Percentiles rank a stretch among this genome's conserved stretches.
phyloP scores from a whole-genome alignment of 2,888 invertebrate genomes.

The Pammene fasciana region DNA sequence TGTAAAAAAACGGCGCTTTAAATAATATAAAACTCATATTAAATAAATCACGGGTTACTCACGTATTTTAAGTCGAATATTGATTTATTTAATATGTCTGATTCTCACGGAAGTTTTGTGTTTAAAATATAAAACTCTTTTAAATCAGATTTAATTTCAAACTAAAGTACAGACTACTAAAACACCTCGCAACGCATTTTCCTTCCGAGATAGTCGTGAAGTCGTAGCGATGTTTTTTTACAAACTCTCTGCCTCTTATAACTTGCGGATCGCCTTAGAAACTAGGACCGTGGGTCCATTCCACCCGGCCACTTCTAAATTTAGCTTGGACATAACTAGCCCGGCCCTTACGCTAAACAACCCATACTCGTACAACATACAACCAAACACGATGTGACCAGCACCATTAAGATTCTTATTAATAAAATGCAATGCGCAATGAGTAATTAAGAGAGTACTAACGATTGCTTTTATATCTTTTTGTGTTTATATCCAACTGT shows the following conservation, averaged over 20 bases:
- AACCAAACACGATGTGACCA: constrained; percentile 27
- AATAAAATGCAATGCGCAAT: constrained; percentile 23
- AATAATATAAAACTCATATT: no score
- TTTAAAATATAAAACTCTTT: no score
- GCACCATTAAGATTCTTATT: constrained; percentile 33
- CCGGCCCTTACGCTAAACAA: constrained; percentile 58
- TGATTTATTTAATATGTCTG: no score
- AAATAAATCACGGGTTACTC: no score
- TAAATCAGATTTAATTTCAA: no score
- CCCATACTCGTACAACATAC: constrained; percentile 15
- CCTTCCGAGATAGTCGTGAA: no score
- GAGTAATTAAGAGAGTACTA: constrained; percentile 18
- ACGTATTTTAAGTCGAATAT: no score
- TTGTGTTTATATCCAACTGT: constrained; percentile 6
- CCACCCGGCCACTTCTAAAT: constrained; percentile 67
- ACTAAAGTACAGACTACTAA: no score
- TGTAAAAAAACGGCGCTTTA: no score
- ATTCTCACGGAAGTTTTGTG: no score
- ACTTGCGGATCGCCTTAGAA: constrained; percentile 24
- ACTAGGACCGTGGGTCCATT: constrained; percentile 58
- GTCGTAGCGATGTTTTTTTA: background rate
- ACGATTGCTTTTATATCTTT: constrained; percentile 26
- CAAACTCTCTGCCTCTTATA: constrained; percentile 7
- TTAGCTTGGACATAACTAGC: constrained; percentile 66
- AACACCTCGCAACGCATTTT: no score